These are phyloP conservation scores for Luffia ferchaultella DNA, from an alignment of 2,888 invertebrate genomes.

Conservation along the genomic window DNA sequence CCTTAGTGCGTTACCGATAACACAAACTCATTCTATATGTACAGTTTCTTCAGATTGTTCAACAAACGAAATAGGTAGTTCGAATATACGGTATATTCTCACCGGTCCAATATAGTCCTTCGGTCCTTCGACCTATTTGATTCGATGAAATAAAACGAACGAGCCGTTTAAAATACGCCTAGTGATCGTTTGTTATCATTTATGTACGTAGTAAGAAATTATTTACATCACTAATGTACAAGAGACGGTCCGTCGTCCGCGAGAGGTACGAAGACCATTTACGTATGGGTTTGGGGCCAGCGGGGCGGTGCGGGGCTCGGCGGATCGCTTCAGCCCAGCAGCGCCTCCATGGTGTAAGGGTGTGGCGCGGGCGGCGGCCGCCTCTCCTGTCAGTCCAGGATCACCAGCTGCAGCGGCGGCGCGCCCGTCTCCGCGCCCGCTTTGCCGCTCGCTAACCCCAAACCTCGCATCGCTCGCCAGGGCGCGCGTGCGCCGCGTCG, in stretches of 20 bases:
- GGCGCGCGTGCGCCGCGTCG: constrained; percentile 82
- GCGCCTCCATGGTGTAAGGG: constrained; percentile 73
- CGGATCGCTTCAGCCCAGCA: constrained; percentile 58
- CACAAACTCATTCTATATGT: constrained; percentile 3
- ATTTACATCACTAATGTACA: constrained; percentile 49
- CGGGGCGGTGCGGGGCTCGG: neutral
- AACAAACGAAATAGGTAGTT: too few species aligned
- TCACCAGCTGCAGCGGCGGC: constrained; percentile 72
- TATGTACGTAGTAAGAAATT: constrained; percentile 17
- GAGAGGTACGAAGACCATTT: constrained; percentile 4
- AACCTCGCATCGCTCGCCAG: constrained; percentile 66
- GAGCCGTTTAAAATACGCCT: constrained; percentile 6
- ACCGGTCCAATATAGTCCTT: neutral
- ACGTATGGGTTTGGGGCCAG: constrained; percentile 1
- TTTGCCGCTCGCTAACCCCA: constrained; percentile 13
- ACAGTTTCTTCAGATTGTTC: neutral
- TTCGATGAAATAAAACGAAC: neutral
- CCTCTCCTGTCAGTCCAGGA: constrained; percentile 75
- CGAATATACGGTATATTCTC: too few species aligned
- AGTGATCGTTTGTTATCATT: constrained; percentile 13
- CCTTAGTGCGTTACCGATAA: constrained; percentile 10
- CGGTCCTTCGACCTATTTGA: neutral
- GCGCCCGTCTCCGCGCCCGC: constrained; percentile 18
- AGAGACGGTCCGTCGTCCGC: constrained; percentile 14
- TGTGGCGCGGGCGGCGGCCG: constrained; percentile 51